Conservation (phyloP, 2,797 vertebrate genomes). For the Danio aesculapii region DNA sequence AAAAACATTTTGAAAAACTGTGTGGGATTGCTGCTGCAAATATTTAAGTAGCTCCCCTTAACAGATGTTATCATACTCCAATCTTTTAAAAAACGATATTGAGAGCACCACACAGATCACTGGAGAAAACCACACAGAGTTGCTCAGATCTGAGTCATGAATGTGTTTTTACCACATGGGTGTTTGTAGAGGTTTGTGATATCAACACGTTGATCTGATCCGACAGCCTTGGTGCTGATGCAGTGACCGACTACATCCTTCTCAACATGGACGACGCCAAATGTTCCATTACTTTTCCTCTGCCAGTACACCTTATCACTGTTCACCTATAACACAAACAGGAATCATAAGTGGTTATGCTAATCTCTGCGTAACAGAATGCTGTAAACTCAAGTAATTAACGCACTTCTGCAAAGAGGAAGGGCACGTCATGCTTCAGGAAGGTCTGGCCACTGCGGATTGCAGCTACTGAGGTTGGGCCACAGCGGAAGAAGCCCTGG, state of each 20-base stretch:
- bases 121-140: no score
- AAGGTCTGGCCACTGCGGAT: conserved; percentile 77
- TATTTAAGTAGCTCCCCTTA: no score
- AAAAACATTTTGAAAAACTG: no score
- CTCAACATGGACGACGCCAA: conserved; percentile 7
- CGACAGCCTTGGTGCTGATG: conserved; percentile 89
- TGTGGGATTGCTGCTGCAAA: no score
- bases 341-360: no score
- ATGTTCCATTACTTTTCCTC: conserved; percentile 21
- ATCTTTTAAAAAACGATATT: no score
- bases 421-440: conserved; percentile 77
- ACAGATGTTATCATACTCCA: no score
- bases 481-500: conserved; percentile 73
- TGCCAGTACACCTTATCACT: conserved; percentile 38
- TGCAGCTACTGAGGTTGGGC: conserved; percentile 81
- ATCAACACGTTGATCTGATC: conserved; percentile 74
- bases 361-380: no score
- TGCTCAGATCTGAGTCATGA: no score
- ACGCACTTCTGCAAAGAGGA: conserved; percentile 86
- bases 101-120: no score
- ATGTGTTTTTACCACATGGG: conserved; percentile 56
- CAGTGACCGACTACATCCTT: conserved; percentile 71
- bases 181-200: conserved; percentile 88
- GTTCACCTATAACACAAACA: conserved; percentile 33
- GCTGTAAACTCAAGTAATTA: no score